phyloP scores from a whole-genome alignment of 2,113 vertebrate genomes.

The Rhodinocichla rosea region DNA sequence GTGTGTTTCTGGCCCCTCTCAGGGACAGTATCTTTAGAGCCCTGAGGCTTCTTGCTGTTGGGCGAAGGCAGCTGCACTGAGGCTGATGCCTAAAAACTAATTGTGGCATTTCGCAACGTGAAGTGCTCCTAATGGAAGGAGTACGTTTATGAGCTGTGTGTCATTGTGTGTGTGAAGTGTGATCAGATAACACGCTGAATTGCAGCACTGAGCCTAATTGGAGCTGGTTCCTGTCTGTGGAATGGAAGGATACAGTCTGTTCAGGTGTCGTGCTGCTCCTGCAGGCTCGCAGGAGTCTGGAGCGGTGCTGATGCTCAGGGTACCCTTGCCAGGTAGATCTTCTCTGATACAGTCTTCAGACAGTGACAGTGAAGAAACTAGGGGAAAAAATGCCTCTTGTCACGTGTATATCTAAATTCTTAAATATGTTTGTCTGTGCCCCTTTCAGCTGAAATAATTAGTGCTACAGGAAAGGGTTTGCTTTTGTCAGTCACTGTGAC shows the following conservation, averaged over 20 bases:
- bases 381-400: not conserved
- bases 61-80: not conserved
- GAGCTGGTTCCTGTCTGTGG: not conserved
- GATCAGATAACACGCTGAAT: not conserved
- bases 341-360: fast-evolving
- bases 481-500: not conserved
- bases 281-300: not conserved
- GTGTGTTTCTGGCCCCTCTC: not conserved
- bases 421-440: not conserved
- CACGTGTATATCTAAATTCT: not conserved
- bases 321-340: not conserved
- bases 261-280: not conserved
- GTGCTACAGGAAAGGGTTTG: not conserved
- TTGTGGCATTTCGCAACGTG: not conserved
- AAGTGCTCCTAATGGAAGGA: not conserved
- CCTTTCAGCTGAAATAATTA: not conserved
- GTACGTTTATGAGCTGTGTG: not conserved
- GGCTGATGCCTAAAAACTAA: not conserved
- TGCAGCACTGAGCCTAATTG: not conserved
- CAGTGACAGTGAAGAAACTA: not conserved
- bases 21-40: not conserved
- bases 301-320: not conserved
- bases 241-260: not conserved
- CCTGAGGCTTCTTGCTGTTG: not conserved
- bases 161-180: not conserved